phyloP scores from a whole-genome alignment of 2,888 invertebrate genomes.

The Tridacna crocea region DNA sequence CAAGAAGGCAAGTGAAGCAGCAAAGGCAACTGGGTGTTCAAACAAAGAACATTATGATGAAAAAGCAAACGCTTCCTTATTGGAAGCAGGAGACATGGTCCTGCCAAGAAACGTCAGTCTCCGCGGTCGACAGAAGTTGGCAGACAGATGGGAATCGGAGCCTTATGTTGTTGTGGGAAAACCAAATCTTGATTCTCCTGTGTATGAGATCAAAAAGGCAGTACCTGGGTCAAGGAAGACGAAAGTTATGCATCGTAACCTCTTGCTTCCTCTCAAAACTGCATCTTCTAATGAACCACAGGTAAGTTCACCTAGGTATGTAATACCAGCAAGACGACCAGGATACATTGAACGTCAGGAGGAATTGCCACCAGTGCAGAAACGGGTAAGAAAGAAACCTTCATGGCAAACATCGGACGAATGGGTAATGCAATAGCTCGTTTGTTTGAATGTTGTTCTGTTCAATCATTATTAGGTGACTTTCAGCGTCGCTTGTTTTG shows the following conservation, averaged over 20 bases:
- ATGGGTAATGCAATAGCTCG: too few relatives aligned
- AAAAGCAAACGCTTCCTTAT: neutral
- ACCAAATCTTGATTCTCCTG: neutral
- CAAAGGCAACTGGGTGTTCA: neutral
- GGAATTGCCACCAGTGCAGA: too few relatives aligned
- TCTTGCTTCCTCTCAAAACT: too few relatives aligned
- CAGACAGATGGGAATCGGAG: neutral
- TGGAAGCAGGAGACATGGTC: neutral
- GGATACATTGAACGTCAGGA: too few relatives aligned
- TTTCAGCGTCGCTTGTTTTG: too few relatives aligned
- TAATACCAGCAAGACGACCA: too few relatives aligned
- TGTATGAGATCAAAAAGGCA: neutral
- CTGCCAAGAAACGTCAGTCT: neutral
- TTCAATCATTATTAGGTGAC: too few relatives aligned
- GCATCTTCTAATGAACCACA: too few relatives aligned
- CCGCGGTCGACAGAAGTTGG: neutral
- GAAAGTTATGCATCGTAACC: neutral
- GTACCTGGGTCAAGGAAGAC: neutral
- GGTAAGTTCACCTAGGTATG: too few relatives aligned
- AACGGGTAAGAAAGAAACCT: too few relatives aligned
- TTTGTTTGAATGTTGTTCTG: too few relatives aligned
- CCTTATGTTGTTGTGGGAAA: neutral
- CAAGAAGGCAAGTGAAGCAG: neutral
- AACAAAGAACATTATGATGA: conserved; percentile 1
- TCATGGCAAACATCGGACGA: too few relatives aligned